Percentiles rank a stretch among this genome's conserved stretches.
Evolutionary conservation across 2,113 vertebrate genomes (phyloP).

Genomic region (Struthidea cinerea): DNA sequence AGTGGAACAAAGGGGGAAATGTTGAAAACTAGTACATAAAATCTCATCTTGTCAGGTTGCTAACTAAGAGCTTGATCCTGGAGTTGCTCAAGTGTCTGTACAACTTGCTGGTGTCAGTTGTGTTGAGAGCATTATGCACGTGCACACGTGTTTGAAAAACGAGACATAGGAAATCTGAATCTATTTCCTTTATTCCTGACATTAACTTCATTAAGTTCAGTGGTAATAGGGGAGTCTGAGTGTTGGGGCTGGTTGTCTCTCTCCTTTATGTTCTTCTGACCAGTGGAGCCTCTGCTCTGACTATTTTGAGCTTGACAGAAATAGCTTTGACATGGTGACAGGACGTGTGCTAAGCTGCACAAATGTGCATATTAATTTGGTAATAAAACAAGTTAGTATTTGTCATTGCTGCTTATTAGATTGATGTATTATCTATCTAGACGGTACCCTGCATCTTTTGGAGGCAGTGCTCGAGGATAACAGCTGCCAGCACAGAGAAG

Average conservation of each 20-base stretch:
- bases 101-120: neutral
- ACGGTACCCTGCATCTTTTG: neutral
- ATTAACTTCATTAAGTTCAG: neutral
- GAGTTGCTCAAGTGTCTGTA: neutral
- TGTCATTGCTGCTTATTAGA: neutral
- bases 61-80: neutral
- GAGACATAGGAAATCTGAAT: neutral
- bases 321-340: neutral
- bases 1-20: neutral
- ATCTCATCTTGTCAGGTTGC: neutral
- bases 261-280: neutral
- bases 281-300: neutral
- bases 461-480: neutral
- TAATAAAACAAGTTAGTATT: conserved; percentile 11
- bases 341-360: neutral
- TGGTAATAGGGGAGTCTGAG: neutral
- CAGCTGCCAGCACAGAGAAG: neutral
- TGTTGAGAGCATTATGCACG: neutral
- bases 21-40: neutral
- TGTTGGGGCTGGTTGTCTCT: neutral
- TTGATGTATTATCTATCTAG: neutral
- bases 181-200: neutral
- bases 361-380: neutral
- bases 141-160: neutral
- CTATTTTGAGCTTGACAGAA: neutral